These are phyloP conservation scores for Phrynocephalus vlangalii DNA, from an alignment of 2,797 vertebrate species.

Conservation along the genomic window DNA sequence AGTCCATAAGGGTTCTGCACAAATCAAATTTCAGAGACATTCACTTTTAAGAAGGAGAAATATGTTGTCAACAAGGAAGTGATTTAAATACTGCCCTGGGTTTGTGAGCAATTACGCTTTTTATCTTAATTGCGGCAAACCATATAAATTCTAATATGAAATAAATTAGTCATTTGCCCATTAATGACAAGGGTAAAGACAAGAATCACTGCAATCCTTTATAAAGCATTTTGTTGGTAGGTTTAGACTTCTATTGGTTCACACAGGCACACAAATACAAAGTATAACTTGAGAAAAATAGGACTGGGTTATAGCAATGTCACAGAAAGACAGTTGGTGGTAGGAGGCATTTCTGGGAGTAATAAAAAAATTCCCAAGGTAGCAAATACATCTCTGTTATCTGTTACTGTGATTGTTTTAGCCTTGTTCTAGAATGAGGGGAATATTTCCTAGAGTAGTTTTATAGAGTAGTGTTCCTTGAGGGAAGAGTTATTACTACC, in stretches of 20 bases:
- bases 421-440: constrained; percentile 40
- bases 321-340: constrained; percentile 52
- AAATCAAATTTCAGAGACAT: constrained; percentile 88
- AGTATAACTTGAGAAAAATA: constrained; percentile 74
- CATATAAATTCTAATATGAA: constrained; percentile 88
- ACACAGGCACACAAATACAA: constrained; percentile 71
- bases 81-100: constrained; percentile 87
- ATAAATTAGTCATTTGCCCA: constrained; percentile 87
- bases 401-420: constrained; percentile 2
- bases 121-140: constrained; percentile 86
- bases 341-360: constrained; percentile 33
- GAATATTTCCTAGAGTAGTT: constrained; percentile 22
- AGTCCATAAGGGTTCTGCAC: constrained; percentile 86
- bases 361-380: constrained; percentile 36
- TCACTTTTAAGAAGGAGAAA: constrained; percentile 87
- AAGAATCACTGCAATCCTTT: constrained; percentile 79
- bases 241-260: constrained; percentile 76
- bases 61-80: constrained; percentile 88
- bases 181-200: constrained; percentile 84
- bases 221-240: constrained; percentile 75
- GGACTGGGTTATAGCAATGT: constrained; percentile 58
- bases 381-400: constrained; percentile 37
- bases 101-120: constrained; percentile 86
- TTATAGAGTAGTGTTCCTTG: neutral
- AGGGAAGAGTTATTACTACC: neutral